Evolutionary conservation across 2,888 invertebrate genomes (phyloP).

Genomic region (Limulus polyphemus): DNA sequence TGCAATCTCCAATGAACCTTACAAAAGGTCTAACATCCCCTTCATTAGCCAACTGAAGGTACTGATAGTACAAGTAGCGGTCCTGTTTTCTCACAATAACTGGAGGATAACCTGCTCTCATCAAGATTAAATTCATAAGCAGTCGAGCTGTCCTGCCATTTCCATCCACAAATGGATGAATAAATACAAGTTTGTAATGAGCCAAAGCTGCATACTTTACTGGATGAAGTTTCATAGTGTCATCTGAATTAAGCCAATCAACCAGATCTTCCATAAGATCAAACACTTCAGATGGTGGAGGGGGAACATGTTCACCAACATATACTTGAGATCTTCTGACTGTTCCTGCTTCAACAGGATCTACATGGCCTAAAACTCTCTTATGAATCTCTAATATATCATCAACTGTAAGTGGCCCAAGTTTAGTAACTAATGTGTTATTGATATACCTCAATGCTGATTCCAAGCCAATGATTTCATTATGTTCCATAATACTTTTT

Average conservation of each 20-base stretch:
- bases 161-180: slow-evolving; percentile 94
- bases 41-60: slow-evolving; percentile 76
- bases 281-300: slow-evolving; percentile 66
- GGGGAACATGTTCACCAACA: slow-evolving; percentile 89
- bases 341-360: slow-evolving; percentile 78
- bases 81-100: slow-evolving; percentile 77
- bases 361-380: slow-evolving; percentile 84
- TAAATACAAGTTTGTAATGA: slow-evolving; percentile 91
- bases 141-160: slow-evolving; percentile 90
- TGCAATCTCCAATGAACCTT: slow-evolving; percentile 85
- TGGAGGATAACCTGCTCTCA: slow-evolving; percentile 87
- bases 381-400: slow-evolving; percentile 87
- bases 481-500: slow-evolving; percentile 90
- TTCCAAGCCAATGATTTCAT: slow-evolving; percentile 88
- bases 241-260: slow-evolving; percentile 78
- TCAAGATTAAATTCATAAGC: slow-evolving; percentile 87
- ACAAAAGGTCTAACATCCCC: slow-evolving; percentile 93
- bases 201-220: slow-evolving; percentile 89
- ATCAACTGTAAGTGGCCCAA: slow-evolving; percentile 62
- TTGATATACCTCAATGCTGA: slow-evolving; percentile 85
- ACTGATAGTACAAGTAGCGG: slow-evolving; percentile 58
- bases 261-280: slow-evolving; percentile 73
- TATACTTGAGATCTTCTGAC: slow-evolving; percentile 82
- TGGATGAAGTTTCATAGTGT: slow-evolving; percentile 71
- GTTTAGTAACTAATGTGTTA: slow-evolving; percentile 48